A percentile compares a stretch with the other conserved stretches of the same genome.
phyloP scores from a whole-genome alignment of 2,888 invertebrate genomes.

The Diogma glabrata region DNA sequence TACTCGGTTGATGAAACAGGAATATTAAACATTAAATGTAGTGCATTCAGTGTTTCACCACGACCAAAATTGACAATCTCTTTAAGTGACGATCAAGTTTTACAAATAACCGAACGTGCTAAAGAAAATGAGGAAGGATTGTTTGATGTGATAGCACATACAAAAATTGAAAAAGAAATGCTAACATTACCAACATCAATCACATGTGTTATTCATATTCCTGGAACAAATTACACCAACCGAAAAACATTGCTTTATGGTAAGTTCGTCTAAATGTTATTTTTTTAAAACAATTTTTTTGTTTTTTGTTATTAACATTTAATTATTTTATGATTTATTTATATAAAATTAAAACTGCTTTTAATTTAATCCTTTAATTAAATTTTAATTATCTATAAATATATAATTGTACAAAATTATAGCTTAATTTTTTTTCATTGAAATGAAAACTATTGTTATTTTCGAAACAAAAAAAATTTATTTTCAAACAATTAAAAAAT shows the following conservation, averaged over 20 bases:
- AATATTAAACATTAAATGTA: background rate
- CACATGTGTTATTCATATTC: slow-evolving; percentile 1
- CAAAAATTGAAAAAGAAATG: background rate
- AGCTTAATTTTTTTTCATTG: background rate
- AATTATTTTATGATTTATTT: background rate
- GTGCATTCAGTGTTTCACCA: background rate
- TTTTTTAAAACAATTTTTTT: too few species aligned
- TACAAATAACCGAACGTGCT: background rate
- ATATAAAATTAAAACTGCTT: slow-evolving; percentile 3
- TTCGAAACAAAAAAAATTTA: background rate
- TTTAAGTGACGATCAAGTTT: background rate
- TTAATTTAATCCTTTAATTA: background rate
- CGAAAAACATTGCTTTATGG: slow-evolving; percentile 1
- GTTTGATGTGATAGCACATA: background rate
- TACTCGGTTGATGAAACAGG: background rate
- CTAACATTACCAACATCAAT: slow-evolving; percentile 1
- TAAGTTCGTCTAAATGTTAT: background rate
- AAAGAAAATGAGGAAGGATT: background rate
- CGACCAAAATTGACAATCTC: slow-evolving; percentile 3
- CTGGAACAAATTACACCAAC: background rate
- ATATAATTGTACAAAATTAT: background rate
- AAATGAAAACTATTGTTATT: too few species aligned
- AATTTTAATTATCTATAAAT: slow-evolving; percentile 1
- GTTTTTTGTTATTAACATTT: background rate
- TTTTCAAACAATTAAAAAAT: background rate